phyloP scores from a whole-genome alignment of 2,888 invertebrate species.

The Octodonta nipae region DNA sequence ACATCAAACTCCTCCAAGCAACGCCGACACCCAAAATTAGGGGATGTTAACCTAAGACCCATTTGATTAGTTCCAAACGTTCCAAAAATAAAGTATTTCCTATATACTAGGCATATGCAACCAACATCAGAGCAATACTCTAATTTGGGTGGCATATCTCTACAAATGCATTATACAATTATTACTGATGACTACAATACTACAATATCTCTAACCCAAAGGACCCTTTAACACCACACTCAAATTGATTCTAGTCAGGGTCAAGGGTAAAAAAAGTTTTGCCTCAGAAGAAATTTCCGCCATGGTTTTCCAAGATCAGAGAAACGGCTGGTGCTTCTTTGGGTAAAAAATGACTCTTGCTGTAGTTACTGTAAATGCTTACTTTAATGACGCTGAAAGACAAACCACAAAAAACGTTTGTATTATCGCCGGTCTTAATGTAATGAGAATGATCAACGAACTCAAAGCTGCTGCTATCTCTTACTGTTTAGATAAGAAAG shows the following conservation, averaged over 20 bases:
- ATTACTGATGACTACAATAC: no score
- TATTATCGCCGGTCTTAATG: conserved; percentile 61
- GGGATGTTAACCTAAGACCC: no score
- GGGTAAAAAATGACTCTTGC: conserved; percentile 76
- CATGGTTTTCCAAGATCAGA: conserved; percentile 97
- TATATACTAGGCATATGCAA: no score
- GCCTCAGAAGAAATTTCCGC: conserved; percentile 98
- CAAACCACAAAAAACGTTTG: conserved; percentile 97
- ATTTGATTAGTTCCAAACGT: no score
- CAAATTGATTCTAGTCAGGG: conserved; percentile 69
- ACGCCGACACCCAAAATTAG: no score
- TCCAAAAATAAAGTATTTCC: no score
- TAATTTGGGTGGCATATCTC: no score
- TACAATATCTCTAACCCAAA: conserved; percentile 88
- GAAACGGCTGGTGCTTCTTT: conserved; percentile 76
- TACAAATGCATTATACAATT: no score
- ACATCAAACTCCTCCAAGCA: no score
- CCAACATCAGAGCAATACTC: no score
- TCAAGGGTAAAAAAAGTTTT: conserved; percentile 80
- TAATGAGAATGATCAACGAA: conserved; percentile 96
- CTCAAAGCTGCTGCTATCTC: conserved; percentile 91
- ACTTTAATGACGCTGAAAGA: conserved; percentile 99
- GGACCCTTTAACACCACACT: conserved; percentile 89
- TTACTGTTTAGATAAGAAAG: conserved; percentile 91
- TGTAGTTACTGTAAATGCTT: conserved; percentile 91